These are phyloP conservation scores for Ochropacha duplaris DNA, from an alignment of 2,888 invertebrate species.

Conservation along the genomic window DNA sequence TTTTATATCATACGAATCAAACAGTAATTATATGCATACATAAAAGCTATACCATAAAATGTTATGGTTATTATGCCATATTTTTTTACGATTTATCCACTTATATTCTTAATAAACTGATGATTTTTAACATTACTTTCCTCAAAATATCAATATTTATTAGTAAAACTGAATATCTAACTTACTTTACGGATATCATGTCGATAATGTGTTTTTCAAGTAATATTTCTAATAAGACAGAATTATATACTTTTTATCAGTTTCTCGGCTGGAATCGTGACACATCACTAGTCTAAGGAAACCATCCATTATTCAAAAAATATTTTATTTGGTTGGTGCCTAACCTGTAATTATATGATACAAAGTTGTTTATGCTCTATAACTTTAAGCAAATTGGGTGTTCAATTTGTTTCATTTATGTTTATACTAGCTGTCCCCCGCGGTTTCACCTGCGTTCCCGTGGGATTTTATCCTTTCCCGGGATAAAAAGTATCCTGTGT, in stretches of 20 bases:
- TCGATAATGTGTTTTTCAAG: not conserved
- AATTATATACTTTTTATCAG: not conserved
- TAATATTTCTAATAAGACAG: too few relatives aligned
- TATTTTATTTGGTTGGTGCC: conserved; percentile 69
- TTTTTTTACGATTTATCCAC: not conserved
- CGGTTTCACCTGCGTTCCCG: too few relatives aligned
- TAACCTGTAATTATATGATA: conserved; percentile 65
- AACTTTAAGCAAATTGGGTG: conserved; percentile 47
- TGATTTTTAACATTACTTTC: not conserved
- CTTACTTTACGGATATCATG: too few relatives aligned
- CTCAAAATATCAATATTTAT: not conserved
- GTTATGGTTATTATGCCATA: not conserved
- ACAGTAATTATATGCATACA: not conserved
- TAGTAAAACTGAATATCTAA: not conserved
- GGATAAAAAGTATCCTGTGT: too few relatives aligned
- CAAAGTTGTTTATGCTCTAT: conserved; percentile 59
- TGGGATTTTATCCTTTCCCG: too few relatives aligned
- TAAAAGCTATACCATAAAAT: not conserved
- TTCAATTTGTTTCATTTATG: conserved; percentile 34
- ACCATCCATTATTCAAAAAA: conserved; percentile 67
- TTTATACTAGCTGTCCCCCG: too few relatives aligned
- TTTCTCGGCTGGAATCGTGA: conserved; percentile 12
- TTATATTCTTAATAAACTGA: not conserved
- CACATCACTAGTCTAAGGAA: conserved; percentile 59
- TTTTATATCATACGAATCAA: not conserved